Percentiles rank a stretch among this genome's conserved stretches.
Conservation (phyloP, 2,888 invertebrate genomes). For the Odontocolon sp. region DNA sequence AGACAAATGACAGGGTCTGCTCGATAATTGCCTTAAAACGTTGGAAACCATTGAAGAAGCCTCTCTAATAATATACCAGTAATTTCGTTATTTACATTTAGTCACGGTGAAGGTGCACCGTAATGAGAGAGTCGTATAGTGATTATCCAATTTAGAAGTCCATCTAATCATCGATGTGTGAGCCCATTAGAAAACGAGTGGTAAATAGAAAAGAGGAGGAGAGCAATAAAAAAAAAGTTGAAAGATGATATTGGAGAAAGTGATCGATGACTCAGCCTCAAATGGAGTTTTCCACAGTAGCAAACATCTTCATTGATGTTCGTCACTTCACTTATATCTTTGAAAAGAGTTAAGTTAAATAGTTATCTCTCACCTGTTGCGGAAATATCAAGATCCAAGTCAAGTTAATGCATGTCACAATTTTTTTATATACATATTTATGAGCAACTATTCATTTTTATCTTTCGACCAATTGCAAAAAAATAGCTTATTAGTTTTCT, state of each 20-base stretch:
- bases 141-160: constrained; percentile 43
- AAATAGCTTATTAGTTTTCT: no score
- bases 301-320: background rate
- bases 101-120: constrained; percentile 40
- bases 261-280: constrained; percentile 45
- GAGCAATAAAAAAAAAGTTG: background rate
- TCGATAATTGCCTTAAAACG: background rate
- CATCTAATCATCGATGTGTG: constrained; percentile 30
- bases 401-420: no score
- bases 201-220: constrained; percentile 8
- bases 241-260: constrained; percentile 49
- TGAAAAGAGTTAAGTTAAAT: no score
- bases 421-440: no score
- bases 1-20: constrained; percentile 1
- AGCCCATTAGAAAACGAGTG: constrained; percentile 46
- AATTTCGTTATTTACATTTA: constrained; percentile 56
- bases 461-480: no score
- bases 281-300: background rate
- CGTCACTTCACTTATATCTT: background rate
- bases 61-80: constrained; percentile 25
- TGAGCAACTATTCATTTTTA: no score
- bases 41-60: constrained; percentile 12
- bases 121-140: constrained; percentile 44
- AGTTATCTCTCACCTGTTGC: no score
- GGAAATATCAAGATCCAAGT: no score